phyloP scores from a whole-genome alignment of 1,140 invertebrate species.

The Himalopsyche phryganea region DNA sequence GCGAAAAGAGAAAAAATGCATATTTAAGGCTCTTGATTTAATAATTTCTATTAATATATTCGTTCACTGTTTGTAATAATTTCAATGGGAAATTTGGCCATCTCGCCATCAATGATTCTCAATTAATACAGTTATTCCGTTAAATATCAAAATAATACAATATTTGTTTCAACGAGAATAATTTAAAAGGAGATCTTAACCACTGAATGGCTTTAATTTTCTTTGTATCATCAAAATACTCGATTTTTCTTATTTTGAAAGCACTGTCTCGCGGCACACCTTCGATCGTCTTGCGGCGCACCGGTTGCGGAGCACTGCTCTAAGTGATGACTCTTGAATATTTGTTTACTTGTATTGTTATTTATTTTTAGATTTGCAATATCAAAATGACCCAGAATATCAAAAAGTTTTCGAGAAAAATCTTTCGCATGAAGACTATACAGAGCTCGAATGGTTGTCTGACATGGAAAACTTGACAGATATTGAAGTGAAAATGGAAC shows the following conservation, averaged over 20 bases:
- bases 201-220: neutral
- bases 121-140: no score
- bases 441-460: constrained; percentile 27
- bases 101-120: no score
- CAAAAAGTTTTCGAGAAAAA: constrained; percentile 10
- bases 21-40: no score
- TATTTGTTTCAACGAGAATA: no score
- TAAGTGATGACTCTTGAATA: neutral
- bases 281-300: no score
- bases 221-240: no score
- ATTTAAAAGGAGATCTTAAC: neutral
- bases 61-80: no score
- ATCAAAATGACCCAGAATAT: neutral
- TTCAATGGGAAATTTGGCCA: no score
- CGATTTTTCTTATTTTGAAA: neutral
- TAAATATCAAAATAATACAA: no score
- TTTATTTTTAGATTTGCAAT: neutral
- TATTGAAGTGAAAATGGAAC: neutral
- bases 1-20: no score
- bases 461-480: constrained; percentile 12
- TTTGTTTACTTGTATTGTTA: constrained; percentile 1
- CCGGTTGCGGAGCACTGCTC: neutral
- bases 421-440: constrained; percentile 17
- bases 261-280: no score
- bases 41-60: no score